Evolutionary conservation across 2,888 invertebrate genomes (phyloP), one percentile per base, ranked within the genome.

Genomic region (Tolmerus cingulatus): DNA sequence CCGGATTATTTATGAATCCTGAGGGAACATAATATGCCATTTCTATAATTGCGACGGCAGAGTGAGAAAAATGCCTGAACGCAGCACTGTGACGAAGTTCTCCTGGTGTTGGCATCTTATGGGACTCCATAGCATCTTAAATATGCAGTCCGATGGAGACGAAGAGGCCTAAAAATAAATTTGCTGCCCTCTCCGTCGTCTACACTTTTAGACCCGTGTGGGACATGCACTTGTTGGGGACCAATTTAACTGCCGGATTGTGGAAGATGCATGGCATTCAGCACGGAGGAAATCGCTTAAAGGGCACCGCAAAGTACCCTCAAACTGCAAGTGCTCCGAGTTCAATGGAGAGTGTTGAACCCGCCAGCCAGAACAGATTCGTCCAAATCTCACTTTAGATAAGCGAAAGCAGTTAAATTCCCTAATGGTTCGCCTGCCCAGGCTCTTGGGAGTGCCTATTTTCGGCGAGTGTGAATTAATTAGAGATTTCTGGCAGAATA

Each of bases 1-100:
- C 40, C 19, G 23, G 40, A 78, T 23, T 78, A 78, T 43, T 78
- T 78, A 78, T 78, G 78, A 78, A 78, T 23, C 19, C 37, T 78
- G 43, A 34, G 23, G 78, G 37, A 43, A 37, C 19, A 9, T 9
- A 78, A 40, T 78, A 78, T 78, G 78, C 78, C 78, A 78, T 46
- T 78, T 78, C 78, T 78, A 78, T 78, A 78, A 78, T 78, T 78
- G 78, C 78, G 43, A 78, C 78, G 43, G 78, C 19, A 66, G 14
- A 66, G 2, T 40, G 43, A 78, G 78, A 78, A 66, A 57, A 78
- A 78, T 78, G 23, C 43, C 43, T 23, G 43, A 40, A 78, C 43
- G 27, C 8, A 66, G 66, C 23, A 19, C 66, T 40, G 78, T 14
- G n/a, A 19, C 19, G 37, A 40, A 7, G 40, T 23, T 66, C 66